Base-by-base conservation (phyloP, 2,797 vertebrate species). In the Buphagus erythrorhynchus region DNA sequence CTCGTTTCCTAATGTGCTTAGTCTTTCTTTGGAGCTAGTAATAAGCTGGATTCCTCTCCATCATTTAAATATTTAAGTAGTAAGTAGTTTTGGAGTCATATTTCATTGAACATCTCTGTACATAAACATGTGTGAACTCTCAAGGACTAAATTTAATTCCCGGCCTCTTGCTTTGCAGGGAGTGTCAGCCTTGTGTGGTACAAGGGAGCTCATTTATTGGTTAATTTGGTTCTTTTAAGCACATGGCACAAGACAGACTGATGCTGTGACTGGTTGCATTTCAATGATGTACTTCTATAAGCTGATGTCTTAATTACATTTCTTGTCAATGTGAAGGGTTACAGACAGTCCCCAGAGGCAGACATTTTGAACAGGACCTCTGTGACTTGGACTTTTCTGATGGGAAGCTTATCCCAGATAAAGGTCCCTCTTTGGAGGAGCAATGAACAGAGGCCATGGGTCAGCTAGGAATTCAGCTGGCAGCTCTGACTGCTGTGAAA, bases 401-500 rank as follows among this genome's bases (percentile, higher is more conserved):
- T 19, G 40, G 73, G 52, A 75, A 74, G 13, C 31, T 65, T 90
- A 62, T 48, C 14, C 10, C 26, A 45, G 28, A 36, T 19, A 16
- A 73, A 52, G 6, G 58, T 63, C 16, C 38, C 38, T 51, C 28
- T 62, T 90, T 62, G 79, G 33, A 86, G 28, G 10, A 74, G 11
- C 69, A 92, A 29, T 29, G 31, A 75, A 38, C 24, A 68, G 65
- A 65, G 24, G 49, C 62, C 7, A 7, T 61, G 61, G 68, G 75
- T 93, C 62, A 72, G 58, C 52, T 43, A 62, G 28, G 61, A 65
- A 65, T 77, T 84, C 54, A 88, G 35, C 45, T 72, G 74, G 77
- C 81, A 93, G 42, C 63, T 87, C 74, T 91, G 87, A 76, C 87
- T 85, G 67, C 59, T 90, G 75, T 87, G 85, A 93, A 93, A 88